Base-by-base conservation (phyloP, 2,797 vertebrate genomes). In the Propithecus deckenii region DNA sequence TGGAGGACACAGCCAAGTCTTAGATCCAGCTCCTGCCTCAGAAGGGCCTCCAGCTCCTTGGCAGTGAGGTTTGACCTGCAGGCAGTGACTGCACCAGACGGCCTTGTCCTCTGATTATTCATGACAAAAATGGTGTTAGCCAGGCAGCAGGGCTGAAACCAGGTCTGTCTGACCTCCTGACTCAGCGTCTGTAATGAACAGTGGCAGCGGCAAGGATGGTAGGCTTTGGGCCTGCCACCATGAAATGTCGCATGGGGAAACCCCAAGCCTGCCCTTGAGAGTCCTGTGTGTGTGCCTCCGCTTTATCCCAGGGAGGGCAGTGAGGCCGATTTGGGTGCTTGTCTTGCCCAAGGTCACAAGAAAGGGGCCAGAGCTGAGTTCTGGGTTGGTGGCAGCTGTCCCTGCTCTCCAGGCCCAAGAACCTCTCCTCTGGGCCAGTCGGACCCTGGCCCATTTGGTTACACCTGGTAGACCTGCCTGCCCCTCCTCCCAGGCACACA, bases 1-100 rank as follows among this genome's bases (percentile, higher is more conserved):
- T 32, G 0, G n/a, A 9, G 6, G 15, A 25, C 1, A 0, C 17
- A 30, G 13, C 63, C 43, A 32, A 11, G 1, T 35, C 76, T 35
- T 76, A 41, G 71, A 15, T 50, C n/a, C 2, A 43, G n/a, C 7
- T 69, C 25, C 48, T 30, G 17, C 67, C 25, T 32, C 35, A 22
- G 35, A 41, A 30, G 7, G 10, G 1, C 63, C 28, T 22, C 50
- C 28, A 20, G 5, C 8, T 23, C n/a, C 41, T 13, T 28, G n/a
- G n/a, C 22, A 28, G 72, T 30, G 9, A 43, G 61, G n/a, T 32
- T 23, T 46, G 74, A 41, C 35, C 78, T 52, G 9, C 48, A 67
- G 78, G 38, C 30, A 28, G 7, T 28, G 12, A 1, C 12, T 25
- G 0, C 61, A 59, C 20, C 57, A 57, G 67, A 17, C 0, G 25